Percentiles rank a stretch among this genome's conserved stretches.
Evolutionary conservation across 2,113 vertebrate genomes (phyloP).

Genomic region (Ancistrus triradiatus): DNA sequence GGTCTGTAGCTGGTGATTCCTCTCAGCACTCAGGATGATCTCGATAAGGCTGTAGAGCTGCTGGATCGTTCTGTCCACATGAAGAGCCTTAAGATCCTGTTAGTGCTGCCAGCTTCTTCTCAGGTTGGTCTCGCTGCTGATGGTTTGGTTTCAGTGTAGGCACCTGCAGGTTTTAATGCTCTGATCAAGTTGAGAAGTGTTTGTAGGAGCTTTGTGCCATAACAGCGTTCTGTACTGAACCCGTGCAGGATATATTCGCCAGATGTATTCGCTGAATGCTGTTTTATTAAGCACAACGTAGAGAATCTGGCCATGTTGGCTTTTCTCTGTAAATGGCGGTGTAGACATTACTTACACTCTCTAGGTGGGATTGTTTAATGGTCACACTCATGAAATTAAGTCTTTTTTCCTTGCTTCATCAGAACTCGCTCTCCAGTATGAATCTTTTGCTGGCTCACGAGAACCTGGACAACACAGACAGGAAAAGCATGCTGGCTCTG

Average conservation of each 20-base stretch:
- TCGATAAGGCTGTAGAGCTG: slow-evolving; percentile 95
- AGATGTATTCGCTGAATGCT: no score
- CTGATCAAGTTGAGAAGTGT: no score
- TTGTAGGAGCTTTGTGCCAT: no score
- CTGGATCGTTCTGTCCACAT: slow-evolving; percentile 95
- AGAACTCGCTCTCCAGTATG: slow-evolving; percentile 73
- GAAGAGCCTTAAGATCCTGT: slow-evolving; percentile 95
- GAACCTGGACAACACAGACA: slow-evolving; percentile 86
- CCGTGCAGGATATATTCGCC: no score
- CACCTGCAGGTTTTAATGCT: no score
- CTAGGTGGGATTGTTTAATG: background rate
- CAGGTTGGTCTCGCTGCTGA: slow-evolving; percentile 70
- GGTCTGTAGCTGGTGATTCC: slow-evolving; percentile 86
- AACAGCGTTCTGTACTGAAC: no score
- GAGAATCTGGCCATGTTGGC: no score
- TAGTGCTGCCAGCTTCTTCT: slow-evolving; percentile 80
- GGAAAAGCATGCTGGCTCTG: slow-evolving; percentile 77
- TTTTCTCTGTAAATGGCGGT: no score
- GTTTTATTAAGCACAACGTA: no score
- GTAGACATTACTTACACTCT: no score
- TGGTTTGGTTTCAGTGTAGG: no score
- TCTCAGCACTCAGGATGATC: slow-evolving; percentile 90
- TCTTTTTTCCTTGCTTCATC: slow-evolving; percentile 32
- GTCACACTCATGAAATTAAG: background rate
- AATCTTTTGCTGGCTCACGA: slow-evolving; percentile 80